A percentile compares a stretch with the other conserved stretches of the same genome.
These are phyloP conservation scores for Diadegma fenestrale DNA, from an alignment of 2,888 invertebrate genomes.

Conservation along the genomic window DNA sequence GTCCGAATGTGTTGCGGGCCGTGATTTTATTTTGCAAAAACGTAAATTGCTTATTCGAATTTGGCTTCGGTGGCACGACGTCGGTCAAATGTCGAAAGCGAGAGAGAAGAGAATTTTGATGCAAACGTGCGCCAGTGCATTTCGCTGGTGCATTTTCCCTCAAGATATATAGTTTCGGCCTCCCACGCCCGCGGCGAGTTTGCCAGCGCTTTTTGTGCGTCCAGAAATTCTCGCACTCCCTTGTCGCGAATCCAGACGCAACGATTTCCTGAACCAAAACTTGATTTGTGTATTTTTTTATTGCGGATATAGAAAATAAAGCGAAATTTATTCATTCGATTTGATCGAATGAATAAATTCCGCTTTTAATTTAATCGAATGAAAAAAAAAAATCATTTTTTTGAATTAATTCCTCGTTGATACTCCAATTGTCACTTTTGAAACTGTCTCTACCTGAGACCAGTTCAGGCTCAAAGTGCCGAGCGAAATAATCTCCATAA, in stretches of 20 bases:
- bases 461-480: not conserved
- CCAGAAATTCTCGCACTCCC: conserved; percentile 20
- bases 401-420: not conserved
- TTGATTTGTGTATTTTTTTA: not conserved
- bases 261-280: conserved; percentile 17
- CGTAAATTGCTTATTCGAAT: conserved; percentile 37
- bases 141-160: conserved; percentile 11
- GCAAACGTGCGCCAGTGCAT: not conserved
- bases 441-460: not conserved
- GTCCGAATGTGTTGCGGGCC: not conserved
- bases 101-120: not conserved
- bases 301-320: conserved; percentile 3
- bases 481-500: not conserved
- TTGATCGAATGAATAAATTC: not conserved
- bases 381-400: not conserved
- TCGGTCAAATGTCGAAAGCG: conserved; percentile 19
- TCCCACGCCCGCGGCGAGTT: conserved; percentile 6
- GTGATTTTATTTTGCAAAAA: conserved; percentile 4
- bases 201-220: conserved; percentile 35
- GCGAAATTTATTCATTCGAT: not conserved
- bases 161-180: conserved; percentile 5
- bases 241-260: conserved; percentile 23
- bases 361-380: no score
- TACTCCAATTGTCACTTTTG: not conserved
- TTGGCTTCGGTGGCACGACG: conserved; percentile 4